Evolutionary conservation across 53 echinoderm and acorn worm species (phyloP), one percentile per base, ranked within the genome.

Genomic region (Mesocentrotus franciscanus): DNA sequence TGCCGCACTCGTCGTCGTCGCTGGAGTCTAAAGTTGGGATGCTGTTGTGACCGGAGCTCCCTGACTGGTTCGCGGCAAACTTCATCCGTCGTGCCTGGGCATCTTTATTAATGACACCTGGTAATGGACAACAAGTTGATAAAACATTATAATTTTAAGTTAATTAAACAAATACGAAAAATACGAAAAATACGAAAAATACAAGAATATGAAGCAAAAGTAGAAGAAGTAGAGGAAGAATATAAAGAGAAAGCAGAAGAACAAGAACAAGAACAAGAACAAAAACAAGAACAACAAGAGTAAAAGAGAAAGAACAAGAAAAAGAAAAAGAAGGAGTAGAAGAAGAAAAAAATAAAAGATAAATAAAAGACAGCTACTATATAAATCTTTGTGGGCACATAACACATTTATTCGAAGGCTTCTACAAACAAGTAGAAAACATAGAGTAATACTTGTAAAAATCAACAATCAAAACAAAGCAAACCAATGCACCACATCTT

Each of bases 1-100:
- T 97, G n/a, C 98, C 98, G 32, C 97, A 97, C 94, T 98, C 98
- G 17, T 98, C 98, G 10, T 97, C 97, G 49, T 96, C 96, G 22
- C 97, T 97, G 78, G 95, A 96, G 92, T 93, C 97, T 22, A 97
- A 81, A 57, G 96, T 96, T 1, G 95, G 96, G 56, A 97, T 97
- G 94, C 96, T 96, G 85, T 96, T 92, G 74, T 95, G 95, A 33
- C 95, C 97, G 56, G 97, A 96, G 92, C 96, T 96, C 89, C 95
- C 96, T 5, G 95, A 96, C 36, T 95, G 95, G 57, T 96, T 95
- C 78, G 95, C 96, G 18, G 96, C 95, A 62, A 94, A 96, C 79
- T 95, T 95, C 95, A 96, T 97, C 60, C 96, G 95, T 11, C 97
- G 85, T 70, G 87, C 72, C 42, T 96, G 94, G 20, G 89, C 95